A percentile compares a stretch with the other conserved stretches of the same genome.
phyloP scores from a whole-genome alignment of 2,797 vertebrate genomes.

The Siniperca scherzeri region DNA sequence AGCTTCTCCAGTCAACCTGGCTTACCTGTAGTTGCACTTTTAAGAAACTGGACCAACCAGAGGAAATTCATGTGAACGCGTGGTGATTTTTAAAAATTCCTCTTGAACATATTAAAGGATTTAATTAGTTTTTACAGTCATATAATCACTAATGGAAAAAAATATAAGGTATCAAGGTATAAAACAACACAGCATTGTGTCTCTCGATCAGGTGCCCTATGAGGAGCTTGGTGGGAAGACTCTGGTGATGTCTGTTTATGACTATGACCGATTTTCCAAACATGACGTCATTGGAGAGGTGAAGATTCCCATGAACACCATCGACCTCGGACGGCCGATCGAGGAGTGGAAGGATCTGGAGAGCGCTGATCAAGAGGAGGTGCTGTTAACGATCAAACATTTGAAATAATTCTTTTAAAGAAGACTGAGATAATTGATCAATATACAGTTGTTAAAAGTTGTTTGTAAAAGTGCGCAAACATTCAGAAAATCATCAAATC shows the following conservation, averaged over 20 bases:
- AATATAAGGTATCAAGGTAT: background rate
- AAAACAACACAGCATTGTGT: background rate
- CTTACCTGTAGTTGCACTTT: background rate
- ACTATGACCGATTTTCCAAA: slow-evolving; percentile 99
- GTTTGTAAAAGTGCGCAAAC: background rate
- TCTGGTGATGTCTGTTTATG: slow-evolving; percentile 95
- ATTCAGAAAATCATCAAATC: background rate
- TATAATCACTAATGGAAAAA: background rate
- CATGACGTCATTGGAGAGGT: slow-evolving; percentile 98
- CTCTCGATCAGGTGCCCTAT: slow-evolving; percentile 90
- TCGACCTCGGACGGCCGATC: slow-evolving; percentile 96
- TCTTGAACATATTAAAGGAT: background rate
- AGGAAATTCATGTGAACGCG: background rate
- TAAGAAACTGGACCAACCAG: background rate
- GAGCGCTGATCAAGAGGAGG: slow-evolving; percentile 98
- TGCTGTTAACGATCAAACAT: slow-evolving; percentile 59
- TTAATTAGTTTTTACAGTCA: background rate
- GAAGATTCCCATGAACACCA: slow-evolving; percentile 96
- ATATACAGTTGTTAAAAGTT: background rate
- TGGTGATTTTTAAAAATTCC: background rate
- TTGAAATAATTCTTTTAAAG: background rate
- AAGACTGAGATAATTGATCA: background rate
- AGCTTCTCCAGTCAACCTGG: background rate
- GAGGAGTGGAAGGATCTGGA: slow-evolving; percentile 98
- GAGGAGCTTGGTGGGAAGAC: slow-evolving; percentile 97